Base-by-base conservation (phyloP, 1,140 invertebrate genomes). In the Brachionus rubens region DNA sequence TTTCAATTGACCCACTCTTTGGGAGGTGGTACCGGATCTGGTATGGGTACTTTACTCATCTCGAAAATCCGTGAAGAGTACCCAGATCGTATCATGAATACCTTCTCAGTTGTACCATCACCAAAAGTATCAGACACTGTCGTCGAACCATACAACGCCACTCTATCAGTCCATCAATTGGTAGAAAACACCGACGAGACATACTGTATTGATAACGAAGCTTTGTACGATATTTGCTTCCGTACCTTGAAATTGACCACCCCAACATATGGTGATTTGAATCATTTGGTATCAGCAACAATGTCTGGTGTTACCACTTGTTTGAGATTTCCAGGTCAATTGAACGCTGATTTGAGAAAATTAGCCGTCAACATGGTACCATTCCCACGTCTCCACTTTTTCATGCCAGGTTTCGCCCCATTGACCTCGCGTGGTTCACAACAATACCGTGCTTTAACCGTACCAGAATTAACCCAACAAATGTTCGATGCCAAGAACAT, bases 281-380 rank as follows among this genome's bases (percentile, higher is more conserved):
- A 83, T 78, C 81, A 83, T 78, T 79, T 83, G 3, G 90, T 92
- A 1, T 91, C 90, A 0, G 81, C 92, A 88, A 81, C 90, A 0
- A 88, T 88, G 92, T 93, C 91, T 62, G 92, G 92, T 10, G 91
- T 94, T 0, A 94, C 92, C 82, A 90, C 88, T 16, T 88, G 87
- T 80, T 82, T 87, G 46, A 82, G 88, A 50, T 88, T 88, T 79
- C 87, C 87, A 30, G 87, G 87, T 52, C 87, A 88, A 78, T 78
- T 88, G 75, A 88, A 89, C 77, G 93, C 94, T 56, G 94, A 97
- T 87, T 86, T 97, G 47, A 87, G 94, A 68, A 97, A 97, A 87
- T 80, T 97, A 78, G 94, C 94, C 36, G 94, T 97, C n/a, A 96
- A 97, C 85, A 96, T 97, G 94, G 94, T 97, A 41, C 94, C 94